Base-by-base conservation (phyloP, 2,797 vertebrate species). In the Gymnothorax javanicus region DNA sequence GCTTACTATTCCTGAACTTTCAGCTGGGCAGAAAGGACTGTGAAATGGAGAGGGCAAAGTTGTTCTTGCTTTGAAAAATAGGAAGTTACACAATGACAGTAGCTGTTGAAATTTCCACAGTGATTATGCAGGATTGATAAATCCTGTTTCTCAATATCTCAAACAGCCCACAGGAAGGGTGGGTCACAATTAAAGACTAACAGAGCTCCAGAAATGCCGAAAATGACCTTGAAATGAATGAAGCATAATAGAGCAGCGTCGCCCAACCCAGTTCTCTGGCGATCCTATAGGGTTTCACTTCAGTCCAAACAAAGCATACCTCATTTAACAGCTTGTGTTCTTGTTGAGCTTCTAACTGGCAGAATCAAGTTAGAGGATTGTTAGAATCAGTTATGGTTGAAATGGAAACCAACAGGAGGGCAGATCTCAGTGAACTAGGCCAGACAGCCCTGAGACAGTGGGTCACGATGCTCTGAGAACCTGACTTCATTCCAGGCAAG, bases 131-230 rank as follows among this genome's bases (percentile, higher is more conserved):
- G 25, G 56, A 84, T 69, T 71, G 50, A 84, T 82, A 58, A 69
- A 86, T 77, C n/a, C 33, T 33, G 15, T 86, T 87, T 62, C 56
- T 81, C 73, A 84, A 87, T 9, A 81, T 77, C 57, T 7, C n/a
- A n/a, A 77, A n/a, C 4, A 20, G 54, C 73, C 20, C 13, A 17
- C 17, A 75, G 83, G 71, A 82, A 27, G 9, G 73, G 56, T 33
- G 56, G 82, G 25, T 12, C n/a, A 43, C 59, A 79, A 57, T 57
- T 4, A 64, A 4, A 69, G 62, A 9, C 52, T 6, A 71, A 73
- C 67, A 71, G 54, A 17, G 7, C 20, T 13, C 20, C 33, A 84
- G 62, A 23, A 4, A 52, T 23, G 50, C 57, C 60, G 77, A 57
- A 82, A 85, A 50, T 15, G 8, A 60, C 11, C 2, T 27, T 3